A percentile compares a stretch with the other conserved stretches of the same genome.
Evolutionary conservation across 2,888 invertebrate species (phyloP).

Genomic region (Oscheius myriophilus): DNA sequence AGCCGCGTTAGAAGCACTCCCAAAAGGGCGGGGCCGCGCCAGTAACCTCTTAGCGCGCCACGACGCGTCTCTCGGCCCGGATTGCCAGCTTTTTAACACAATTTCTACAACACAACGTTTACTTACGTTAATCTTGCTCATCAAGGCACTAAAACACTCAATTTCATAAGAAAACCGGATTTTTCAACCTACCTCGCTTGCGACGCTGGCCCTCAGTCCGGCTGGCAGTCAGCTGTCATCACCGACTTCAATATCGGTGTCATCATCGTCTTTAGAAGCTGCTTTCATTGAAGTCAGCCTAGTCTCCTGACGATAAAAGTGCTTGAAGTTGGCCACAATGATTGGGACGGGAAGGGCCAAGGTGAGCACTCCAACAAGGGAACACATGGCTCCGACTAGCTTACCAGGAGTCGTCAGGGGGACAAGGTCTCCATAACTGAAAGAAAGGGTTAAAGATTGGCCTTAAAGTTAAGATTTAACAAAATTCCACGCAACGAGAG

Average conservation of each 20-base stretch:
- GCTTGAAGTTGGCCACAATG: constrained; percentile 74
- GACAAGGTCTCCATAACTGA: constrained; percentile 72
- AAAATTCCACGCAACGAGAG: too few species aligned
- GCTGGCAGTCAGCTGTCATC: constrained; percentile 29
- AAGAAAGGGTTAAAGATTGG: constrained; percentile 25
- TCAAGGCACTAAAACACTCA: not conserved
- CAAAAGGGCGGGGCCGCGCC: too few species aligned
- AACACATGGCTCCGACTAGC: constrained; percentile 72
- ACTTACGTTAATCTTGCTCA: too few species aligned
- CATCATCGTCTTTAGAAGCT: constrained; percentile 33
- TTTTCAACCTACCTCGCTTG: constrained; percentile 31
- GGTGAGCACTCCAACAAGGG: constrained; percentile 73
- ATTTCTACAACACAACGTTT: too few species aligned
- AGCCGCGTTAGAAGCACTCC: too few species aligned
- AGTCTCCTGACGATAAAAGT: constrained; percentile 72
- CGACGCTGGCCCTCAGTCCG: constrained; percentile 42
- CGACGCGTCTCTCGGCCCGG: too few species aligned
- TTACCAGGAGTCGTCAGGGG: constrained; percentile 72
- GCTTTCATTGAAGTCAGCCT: constrained; percentile 61
- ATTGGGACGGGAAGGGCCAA: constrained; percentile 74
- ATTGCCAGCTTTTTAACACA: too few species aligned
- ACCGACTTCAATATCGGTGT: constrained; percentile 23
- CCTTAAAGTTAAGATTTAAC: not conserved
- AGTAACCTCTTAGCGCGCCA: too few species aligned
- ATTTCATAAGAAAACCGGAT: not conserved